Conservation (phyloP, 2,888 invertebrate genomes). For the Tipula vernalis region DNA sequence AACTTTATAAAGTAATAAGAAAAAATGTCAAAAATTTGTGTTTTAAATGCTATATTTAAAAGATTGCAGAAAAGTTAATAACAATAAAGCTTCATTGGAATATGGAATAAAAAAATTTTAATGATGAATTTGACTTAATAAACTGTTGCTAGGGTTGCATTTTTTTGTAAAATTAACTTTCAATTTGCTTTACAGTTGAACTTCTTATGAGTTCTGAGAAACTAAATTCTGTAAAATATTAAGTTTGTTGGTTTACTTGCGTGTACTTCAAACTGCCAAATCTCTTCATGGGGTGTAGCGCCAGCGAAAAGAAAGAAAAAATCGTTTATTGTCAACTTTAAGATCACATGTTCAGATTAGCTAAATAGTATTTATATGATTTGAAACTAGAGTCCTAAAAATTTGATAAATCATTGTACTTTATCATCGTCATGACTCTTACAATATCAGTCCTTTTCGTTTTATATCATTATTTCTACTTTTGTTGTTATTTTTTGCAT, state of each 20-base stretch:
- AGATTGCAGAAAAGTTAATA: not conserved
- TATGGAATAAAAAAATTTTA: not conserved
- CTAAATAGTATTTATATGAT: not conserved
- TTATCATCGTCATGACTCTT: not conserved
- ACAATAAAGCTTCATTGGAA: not conserved
- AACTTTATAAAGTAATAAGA: no score
- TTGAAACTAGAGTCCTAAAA: not conserved
- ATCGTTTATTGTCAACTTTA: not conserved
- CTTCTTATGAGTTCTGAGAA: not conserved
- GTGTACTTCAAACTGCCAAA: no score
- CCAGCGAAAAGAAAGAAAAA: no score
- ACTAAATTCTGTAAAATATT: no score
- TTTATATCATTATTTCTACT: not conserved
- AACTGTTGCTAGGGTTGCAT: not conserved
- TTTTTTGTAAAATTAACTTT: not conserved
- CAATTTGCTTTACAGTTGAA: not conserved
- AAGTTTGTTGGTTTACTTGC: no score
- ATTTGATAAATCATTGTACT: not conserved
- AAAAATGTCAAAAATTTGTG: not conserved
- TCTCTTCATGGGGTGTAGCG: no score
- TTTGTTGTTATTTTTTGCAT: not conserved
- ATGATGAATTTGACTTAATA: not conserved
- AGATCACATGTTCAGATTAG: not conserved
- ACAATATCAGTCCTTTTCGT: not conserved
- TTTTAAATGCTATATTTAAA: not conserved